These are phyloP conservation scores for Pachyramphus minor DNA, from an alignment of 2,113 vertebrate genomes.

Conservation along the genomic window DNA sequence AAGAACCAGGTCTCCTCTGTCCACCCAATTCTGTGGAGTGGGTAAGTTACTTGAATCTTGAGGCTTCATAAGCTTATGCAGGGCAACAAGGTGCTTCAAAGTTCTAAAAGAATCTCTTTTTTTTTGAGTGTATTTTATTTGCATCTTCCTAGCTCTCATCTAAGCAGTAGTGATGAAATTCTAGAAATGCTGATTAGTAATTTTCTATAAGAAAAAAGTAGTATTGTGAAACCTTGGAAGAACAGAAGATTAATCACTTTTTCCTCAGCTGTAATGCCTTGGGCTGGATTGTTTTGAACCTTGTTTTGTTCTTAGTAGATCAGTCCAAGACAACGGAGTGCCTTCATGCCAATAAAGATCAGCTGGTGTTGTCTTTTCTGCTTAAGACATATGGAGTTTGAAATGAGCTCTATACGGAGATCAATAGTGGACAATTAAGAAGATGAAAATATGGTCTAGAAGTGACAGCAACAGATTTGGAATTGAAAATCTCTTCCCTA, in stretches of 20 bases:
- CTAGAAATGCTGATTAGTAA: background rate
- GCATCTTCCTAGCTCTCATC: background rate
- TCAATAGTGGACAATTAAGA: background rate
- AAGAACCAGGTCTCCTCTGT: background rate
- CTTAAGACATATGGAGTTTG: background rate
- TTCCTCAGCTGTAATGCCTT: background rate
- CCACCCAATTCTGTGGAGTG: background rate
- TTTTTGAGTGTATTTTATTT: background rate
- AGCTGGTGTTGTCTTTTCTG: background rate
- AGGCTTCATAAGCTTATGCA: background rate
- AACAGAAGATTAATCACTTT: background rate
- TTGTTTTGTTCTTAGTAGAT: background rate
- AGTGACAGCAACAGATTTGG: background rate
- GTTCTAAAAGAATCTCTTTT: background rate
- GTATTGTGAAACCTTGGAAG: background rate
- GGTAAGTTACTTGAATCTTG: fast-evolving
- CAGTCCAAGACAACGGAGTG: background rate
- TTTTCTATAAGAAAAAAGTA: background rate
- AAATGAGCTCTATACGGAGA: background rate
- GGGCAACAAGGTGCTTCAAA: background rate
- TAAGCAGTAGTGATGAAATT: background rate
- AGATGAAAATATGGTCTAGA: background rate
- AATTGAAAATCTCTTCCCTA: background rate
- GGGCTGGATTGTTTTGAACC: background rate
- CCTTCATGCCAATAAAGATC: background rate